phyloP scores from a whole-genome alignment of 2,797 vertebrate species.

The Danio tinwini region DNA sequence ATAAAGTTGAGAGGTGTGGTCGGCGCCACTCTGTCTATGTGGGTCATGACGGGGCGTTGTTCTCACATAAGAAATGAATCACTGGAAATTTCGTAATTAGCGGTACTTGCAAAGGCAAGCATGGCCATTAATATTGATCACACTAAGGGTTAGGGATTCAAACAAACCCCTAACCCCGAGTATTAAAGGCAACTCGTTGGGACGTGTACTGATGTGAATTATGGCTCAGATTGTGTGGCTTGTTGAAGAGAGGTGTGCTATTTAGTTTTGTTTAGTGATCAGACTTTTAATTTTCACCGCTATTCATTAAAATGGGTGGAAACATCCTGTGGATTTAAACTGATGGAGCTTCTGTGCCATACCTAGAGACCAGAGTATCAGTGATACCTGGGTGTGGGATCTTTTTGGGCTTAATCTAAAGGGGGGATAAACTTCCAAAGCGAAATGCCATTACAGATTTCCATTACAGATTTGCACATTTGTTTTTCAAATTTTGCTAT shows the following conservation, averaged over 20 bases:
- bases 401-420: neutral
- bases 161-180: conserved; percentile 22
- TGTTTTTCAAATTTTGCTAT: no score
- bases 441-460: no score
- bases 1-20: conserved; percentile 38
- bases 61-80: conserved; percentile 36
- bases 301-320: neutral
- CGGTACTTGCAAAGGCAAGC: conserved; percentile 35
- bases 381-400: neutral
- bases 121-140: conserved; percentile 29
- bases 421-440: no score
- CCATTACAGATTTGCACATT: no score
- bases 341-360: neutral
- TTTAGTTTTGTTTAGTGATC: neutral
- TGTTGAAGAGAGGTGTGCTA: neutral
- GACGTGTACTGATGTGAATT: conserved; percentile 2
- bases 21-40: conserved; percentile 34
- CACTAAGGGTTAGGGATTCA: conserved; percentile 20
- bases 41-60: conserved; percentile 36
- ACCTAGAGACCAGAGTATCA: neutral
- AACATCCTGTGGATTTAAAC: neutral
- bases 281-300: conserved; percentile 6
- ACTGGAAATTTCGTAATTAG: conserved; percentile 36
- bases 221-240: neutral
- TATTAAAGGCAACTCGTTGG: neutral